phyloP scores from a whole-genome alignment of 2,113 vertebrate genomes.

The Pollachius pollachius region DNA sequence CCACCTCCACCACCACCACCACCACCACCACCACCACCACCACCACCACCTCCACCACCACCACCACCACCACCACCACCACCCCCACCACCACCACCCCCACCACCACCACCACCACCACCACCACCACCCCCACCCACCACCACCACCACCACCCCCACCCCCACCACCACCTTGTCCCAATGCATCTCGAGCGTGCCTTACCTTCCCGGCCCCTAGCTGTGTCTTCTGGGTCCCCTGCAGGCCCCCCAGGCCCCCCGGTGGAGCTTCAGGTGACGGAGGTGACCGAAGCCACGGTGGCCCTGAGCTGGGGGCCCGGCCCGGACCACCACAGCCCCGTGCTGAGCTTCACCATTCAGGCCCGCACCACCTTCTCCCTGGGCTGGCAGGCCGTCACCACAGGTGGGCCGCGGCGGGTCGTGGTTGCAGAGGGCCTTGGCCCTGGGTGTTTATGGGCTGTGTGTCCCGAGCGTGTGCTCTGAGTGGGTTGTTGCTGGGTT shows the following conservation, averaged over 20 bases:
- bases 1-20: background rate
- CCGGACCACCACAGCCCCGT: conserved; percentile 92
- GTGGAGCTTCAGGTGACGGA: conserved; percentile 88
- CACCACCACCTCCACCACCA: background rate
- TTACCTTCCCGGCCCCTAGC: conserved; percentile 2
- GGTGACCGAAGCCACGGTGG: conserved; percentile 85
- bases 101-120: background rate
- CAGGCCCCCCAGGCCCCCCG: conserved; percentile 91
- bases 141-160: background rate
- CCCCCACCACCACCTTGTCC: background rate
- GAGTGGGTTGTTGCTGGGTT: too few species aligned
- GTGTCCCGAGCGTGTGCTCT: too few species aligned
- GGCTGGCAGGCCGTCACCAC: conserved; percentile 93
- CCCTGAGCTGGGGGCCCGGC: conserved; percentile 88
- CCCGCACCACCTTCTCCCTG: conserved; percentile 90
- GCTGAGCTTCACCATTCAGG: conserved; percentile 88
- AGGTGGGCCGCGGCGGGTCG: conserved; percentile 74
- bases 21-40: background rate
- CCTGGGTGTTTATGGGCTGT: conserved; percentile 7
- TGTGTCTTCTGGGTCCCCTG: conserved; percentile 1
- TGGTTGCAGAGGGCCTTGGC: too few species aligned
- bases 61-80: background rate
- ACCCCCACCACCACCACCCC: background rate
- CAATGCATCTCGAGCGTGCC: conserved; percentile 24
- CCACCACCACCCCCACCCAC: background rate